These are phyloP conservation scores for Harpagoxenus sublaevis DNA, from an alignment of 2,888 invertebrate species.

Conservation along the genomic window DNA sequence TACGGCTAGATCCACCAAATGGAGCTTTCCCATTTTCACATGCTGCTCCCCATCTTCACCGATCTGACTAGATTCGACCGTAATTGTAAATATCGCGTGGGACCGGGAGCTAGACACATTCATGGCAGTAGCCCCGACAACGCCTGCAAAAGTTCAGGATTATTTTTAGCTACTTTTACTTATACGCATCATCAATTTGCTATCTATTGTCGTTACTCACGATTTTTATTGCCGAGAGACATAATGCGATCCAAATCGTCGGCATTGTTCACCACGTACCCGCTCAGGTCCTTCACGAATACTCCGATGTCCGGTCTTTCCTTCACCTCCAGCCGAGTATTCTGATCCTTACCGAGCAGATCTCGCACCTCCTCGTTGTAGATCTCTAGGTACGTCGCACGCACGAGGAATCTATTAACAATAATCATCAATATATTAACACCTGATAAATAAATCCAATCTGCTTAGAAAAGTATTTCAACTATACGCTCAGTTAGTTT, in stretches of 20 bases:
- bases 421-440: constrained; percentile 13
- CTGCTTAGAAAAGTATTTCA: neutral
- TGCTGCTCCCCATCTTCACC: constrained; percentile 94
- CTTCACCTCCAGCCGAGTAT: constrained; percentile 95
- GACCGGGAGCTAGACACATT: constrained; percentile 98
- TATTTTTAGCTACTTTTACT: constrained; percentile 17
- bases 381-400: constrained; percentile 99
- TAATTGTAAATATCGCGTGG: constrained; percentile 99
- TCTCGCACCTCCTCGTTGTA: constrained; percentile 99
- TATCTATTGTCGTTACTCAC: constrained; percentile 86
- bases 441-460: neutral
- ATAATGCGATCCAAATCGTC: constrained; percentile 98
- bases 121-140: constrained; percentile 98
- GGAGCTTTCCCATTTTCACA: constrained; percentile 98
- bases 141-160: constrained; percentile 86
- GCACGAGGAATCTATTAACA: constrained; percentile 94
- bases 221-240: constrained; percentile 98
- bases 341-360: constrained; percentile 95
- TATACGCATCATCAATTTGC: neutral
- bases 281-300: constrained; percentile 98
- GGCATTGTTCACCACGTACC: constrained; percentile 99
- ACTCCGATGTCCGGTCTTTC: constrained; percentile 98
- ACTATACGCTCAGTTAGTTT: neutral
- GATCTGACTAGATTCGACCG: constrained; percentile 97
- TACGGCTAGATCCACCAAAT: constrained; percentile 98